phyloP scores from a whole-genome alignment of 2,888 invertebrate species.

The Torymus tubicola region DNA sequence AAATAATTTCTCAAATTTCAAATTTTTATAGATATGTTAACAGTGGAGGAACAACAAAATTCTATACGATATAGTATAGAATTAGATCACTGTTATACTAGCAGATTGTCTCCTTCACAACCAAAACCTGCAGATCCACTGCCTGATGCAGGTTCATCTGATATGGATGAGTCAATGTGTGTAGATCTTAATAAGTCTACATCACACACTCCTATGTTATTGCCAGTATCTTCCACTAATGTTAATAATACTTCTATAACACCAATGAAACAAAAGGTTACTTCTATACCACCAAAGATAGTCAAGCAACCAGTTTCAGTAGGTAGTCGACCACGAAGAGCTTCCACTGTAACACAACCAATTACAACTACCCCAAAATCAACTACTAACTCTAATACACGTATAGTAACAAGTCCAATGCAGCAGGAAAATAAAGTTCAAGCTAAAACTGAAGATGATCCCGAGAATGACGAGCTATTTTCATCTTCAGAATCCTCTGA shows the following conservation, averaged over 20 bases:
- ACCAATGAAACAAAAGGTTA: conserved; percentile 40
- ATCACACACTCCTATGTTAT: conserved; percentile 17
- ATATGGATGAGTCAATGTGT: conserved; percentile 63
- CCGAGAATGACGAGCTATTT: conserved; percentile 63
- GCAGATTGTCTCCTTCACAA: conserved; percentile 79
- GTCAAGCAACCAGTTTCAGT: conserved; percentile 50
- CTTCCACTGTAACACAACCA: conserved; percentile 48
- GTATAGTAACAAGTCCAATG: not conserved
- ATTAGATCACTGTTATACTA: conserved; percentile 90
- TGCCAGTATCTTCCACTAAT: conserved; percentile 50
- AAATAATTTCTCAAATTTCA: conserved; percentile 32
- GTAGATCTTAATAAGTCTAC: conserved; percentile 52
- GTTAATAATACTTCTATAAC: conserved; percentile 39
- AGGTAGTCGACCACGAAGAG: conserved; percentile 52
- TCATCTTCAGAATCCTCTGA: conserved; percentile 71
- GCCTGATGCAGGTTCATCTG: conserved; percentile 67
- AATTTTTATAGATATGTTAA: conserved; percentile 73
- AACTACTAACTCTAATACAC: conserved; percentile 36
- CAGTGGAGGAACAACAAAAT: conserved; percentile 79
- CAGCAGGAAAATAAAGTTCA: conserved; percentile 53
- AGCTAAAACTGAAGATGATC: conserved; percentile 62
- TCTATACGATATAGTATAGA: conserved; percentile 79
- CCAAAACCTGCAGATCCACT: conserved; percentile 77
- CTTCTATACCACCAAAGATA: conserved; percentile 47
- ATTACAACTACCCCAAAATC: conserved; percentile 46